Evolutionary conservation across 2,113 vertebrate species (phyloP), one percentile per base, ranked within the genome.

Genomic region (Paratilapia polleni): DNA sequence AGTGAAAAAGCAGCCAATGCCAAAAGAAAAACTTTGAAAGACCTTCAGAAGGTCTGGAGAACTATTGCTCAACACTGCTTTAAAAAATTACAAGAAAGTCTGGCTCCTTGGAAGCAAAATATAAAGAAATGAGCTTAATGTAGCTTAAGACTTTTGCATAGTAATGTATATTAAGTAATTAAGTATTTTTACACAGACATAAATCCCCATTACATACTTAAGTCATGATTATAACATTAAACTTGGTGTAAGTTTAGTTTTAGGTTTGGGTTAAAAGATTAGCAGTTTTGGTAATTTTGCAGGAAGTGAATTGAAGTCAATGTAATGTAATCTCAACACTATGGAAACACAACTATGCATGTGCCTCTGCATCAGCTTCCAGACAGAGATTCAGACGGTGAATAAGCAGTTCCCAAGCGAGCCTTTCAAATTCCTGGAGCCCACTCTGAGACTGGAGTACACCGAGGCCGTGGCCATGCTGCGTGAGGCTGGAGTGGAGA

Each of bases 341-440:
- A 11, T 73, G 66, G 24, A 73, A 73, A 73, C 24, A 31, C 26
- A 52, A 20, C 57, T 6, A 26, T 31, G 2, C 66, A 31, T 62
- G 22, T 68, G 31, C 11, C 31, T 28, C 11, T 77, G 36, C 6
- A 0, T 41, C 82, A 99, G 98, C 87, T 99, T 97, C 95, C 97
- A 99, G 94, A 98, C 97, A 12, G 98, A 99, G 95, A 99, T 99
- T 93, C 97, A 98, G 94, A 98, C 88, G 0, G 97, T 99, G 88
- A 96, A 94, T 93, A 99, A 97, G 88, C 98, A 99, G 92, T 99
- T 96, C 81, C 97, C 98, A 0, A 97, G 97, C 74, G 98, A 99
- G 88, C 97, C 98, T 2, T 99, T 99, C 93, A 99, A 98, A 90
- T 99, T 99, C 94, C 95, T 99, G 96, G 98, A 99, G 93, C 98